Conservation (phyloP, 2,113 vertebrate species). For the Rhinolophus ferrumequinum region DNA sequence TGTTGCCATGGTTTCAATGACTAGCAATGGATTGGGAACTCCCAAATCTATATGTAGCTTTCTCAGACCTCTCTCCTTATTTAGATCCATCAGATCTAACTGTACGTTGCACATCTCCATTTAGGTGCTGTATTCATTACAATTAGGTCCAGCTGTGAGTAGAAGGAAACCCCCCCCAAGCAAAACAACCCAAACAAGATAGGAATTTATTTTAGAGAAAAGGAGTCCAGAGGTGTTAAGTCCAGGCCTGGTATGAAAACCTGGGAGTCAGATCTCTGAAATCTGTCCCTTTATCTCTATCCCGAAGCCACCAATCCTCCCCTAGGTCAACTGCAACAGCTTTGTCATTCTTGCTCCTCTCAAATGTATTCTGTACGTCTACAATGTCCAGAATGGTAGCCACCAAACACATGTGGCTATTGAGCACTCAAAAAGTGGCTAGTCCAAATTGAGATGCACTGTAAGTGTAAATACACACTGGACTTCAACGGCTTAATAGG, state of each 20-base stretch:
- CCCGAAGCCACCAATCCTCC: background rate
- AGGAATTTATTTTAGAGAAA: slow-evolving; percentile 29
- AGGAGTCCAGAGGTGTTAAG: background rate
- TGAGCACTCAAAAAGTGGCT: background rate
- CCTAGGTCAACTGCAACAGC: background rate
- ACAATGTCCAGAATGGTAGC: background rate
- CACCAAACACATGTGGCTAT: background rate
- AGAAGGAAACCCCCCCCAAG: background rate
- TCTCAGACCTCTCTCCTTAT: background rate
- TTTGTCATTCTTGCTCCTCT: background rate
- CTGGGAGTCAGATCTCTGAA: background rate
- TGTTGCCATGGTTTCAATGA: slow-evolving; percentile 8
- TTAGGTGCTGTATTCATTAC: background rate
- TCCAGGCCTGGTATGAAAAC: background rate
- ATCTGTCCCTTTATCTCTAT: background rate
- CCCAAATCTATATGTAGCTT: background rate
- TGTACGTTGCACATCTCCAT: background rate
- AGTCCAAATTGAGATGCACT: background rate
- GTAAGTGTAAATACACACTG: background rate
- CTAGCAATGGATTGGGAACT: background rate
- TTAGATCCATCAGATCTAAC: background rate
- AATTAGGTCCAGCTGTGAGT: background rate
- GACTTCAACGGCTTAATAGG: background rate
- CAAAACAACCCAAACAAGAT: background rate
- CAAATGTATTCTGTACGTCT: background rate